Conservation (phyloP, 2,888 invertebrate genomes). For the Gymnocheta viridis region DNA sequence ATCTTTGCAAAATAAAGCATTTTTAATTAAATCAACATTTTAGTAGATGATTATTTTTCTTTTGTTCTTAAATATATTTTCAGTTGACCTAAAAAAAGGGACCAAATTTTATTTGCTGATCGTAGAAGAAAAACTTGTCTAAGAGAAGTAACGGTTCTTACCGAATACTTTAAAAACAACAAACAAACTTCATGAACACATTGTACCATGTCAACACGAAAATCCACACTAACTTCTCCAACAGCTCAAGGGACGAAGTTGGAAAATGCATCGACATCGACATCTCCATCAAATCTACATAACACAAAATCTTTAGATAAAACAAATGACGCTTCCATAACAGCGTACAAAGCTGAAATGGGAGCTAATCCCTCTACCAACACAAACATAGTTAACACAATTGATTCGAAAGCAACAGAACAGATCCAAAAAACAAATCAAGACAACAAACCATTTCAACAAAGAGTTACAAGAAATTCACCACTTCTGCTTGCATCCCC, state of each 20-base stretch:
- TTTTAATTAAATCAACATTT: not conserved
- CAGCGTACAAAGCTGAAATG: conserved; percentile 56
- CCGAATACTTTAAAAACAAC: conserved; percentile 51
- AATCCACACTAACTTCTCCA: conserved; percentile 65
- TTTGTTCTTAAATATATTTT: conserved; percentile 21
- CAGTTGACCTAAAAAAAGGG: conserved; percentile 59
- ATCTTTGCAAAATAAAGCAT: not conserved
- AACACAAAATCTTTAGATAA: conserved; percentile 53
- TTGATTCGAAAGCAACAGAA: conserved; percentile 46
- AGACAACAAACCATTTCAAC: conserved; percentile 70
- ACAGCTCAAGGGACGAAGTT: conserved; percentile 63
- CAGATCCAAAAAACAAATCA: conserved; percentile 47
- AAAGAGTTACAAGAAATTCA: conserved; percentile 76
- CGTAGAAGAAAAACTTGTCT: conserved; percentile 1
- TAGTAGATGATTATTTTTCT: not conserved
- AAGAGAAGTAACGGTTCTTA: conserved; percentile 44
- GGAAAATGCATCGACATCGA: conserved; percentile 51
- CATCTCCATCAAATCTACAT: conserved; percentile 43
- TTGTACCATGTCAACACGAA: conserved; percentile 72
- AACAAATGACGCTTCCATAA: conserved; percentile 44
- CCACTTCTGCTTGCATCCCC: conserved; percentile 74
- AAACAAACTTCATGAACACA: conserved; percentile 57
- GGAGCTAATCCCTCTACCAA: conserved; percentile 46
- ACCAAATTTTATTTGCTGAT: conserved; percentile 54
- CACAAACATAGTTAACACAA: conserved; percentile 14